Evolutionary conservation across 2,113 vertebrate genomes (phyloP), one percentile per base, ranked within the genome.

Genomic region (Geococcyx californianus): DNA sequence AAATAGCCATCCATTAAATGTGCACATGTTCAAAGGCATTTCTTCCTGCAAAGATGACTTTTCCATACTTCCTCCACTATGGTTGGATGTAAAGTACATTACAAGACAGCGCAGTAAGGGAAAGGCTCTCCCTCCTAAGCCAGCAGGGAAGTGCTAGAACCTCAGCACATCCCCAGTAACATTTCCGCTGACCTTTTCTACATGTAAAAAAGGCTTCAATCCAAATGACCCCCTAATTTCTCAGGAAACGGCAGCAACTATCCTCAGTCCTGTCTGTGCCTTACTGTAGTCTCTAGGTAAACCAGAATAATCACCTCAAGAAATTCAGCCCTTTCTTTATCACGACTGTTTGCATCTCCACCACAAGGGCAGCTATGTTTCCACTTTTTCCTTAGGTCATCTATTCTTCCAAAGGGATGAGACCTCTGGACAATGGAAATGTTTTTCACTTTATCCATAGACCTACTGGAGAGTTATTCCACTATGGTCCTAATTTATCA

Each of bases 101-200:
- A 86, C 34, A 90, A 96, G 86, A 42, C 91, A 56, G 80, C 1
- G 19, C 68, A 90, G 73, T 88, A 55, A 94, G 95, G 96, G 83
- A 96, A 95, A 96, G 96, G 93, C 94, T 42, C 60, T 90, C 78
- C 67, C 58, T 80, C 63, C 59, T 31, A 78, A 28, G 83, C 38
- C 91, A 87, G 64, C 18, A 12, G 89, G 87, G 76, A 95, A 95
- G 84, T 31, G 64, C 68, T 58, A 84, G 16, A 86, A 51, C 44
- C 80, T 89, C 75, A 74, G 68, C 76, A 94, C 76, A 77, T 55
- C 68, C 79, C 92, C 60, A 58, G 6, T 10, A 92, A 89, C 21
- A 34, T 76, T 93, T 96, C 95, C 76, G n/a, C n/a, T 95, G 94
- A 95, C 93, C 79, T 97, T 96, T 96, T 80, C 63, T 73, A 90